Conservation (phyloP, 2,888 invertebrate species). For the Phoronis australis region DNA sequence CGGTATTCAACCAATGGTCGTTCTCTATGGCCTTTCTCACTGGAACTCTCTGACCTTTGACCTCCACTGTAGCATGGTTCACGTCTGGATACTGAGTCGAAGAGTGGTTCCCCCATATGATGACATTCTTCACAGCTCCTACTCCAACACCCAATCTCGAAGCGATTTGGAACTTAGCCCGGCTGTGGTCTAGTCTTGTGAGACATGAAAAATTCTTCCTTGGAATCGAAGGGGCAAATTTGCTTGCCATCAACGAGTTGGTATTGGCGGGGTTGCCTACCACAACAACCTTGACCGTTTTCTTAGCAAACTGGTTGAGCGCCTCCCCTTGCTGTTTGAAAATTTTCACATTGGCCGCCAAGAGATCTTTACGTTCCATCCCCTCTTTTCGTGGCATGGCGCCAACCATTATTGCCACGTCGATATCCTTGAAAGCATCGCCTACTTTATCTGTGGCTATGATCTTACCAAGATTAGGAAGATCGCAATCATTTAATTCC, state of each 20-base stretch:
- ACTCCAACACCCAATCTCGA: slow-evolving; percentile 50
- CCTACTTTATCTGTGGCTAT: slow-evolving; percentile 82
- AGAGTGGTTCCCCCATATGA: slow-evolving; percentile 99
- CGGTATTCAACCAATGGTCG: slow-evolving; percentile 71
- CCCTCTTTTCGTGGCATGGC: slow-evolving; percentile 96
- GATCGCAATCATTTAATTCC: slow-evolving; percentile 93
- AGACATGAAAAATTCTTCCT: slow-evolving; percentile 94
- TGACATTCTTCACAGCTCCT: slow-evolving; percentile 76
- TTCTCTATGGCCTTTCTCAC: slow-evolving; percentile 72
- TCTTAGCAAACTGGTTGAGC: slow-evolving; percentile 81
- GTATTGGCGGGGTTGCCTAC: slow-evolving; percentile 99
- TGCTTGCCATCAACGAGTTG: slow-evolving; percentile 90
- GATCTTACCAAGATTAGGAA: slow-evolving; percentile 73
- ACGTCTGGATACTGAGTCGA: slow-evolving; percentile 98
- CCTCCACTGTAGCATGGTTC: slow-evolving; percentile 53
- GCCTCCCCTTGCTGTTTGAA: slow-evolving; percentile 96
- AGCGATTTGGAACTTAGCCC: slow-evolving; percentile 68
- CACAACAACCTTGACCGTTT: slow-evolving; percentile 85
- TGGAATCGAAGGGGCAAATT: slow-evolving; percentile 88
- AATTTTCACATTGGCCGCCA: slow-evolving; percentile 95
- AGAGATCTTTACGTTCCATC: slow-evolving; percentile 97
- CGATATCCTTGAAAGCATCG: slow-evolving; percentile 91
- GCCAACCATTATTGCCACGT: slow-evolving; percentile 94
- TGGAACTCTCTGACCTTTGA: slow-evolving; percentile 51
- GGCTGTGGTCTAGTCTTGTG: slow-evolving; percentile 97